Percentiles rank a stretch among this genome's conserved stretches.
These are phyloP conservation scores for Ectemnius continuus DNA, from an alignment of 2,888 invertebrate species.

Conservation along the genomic window DNA sequence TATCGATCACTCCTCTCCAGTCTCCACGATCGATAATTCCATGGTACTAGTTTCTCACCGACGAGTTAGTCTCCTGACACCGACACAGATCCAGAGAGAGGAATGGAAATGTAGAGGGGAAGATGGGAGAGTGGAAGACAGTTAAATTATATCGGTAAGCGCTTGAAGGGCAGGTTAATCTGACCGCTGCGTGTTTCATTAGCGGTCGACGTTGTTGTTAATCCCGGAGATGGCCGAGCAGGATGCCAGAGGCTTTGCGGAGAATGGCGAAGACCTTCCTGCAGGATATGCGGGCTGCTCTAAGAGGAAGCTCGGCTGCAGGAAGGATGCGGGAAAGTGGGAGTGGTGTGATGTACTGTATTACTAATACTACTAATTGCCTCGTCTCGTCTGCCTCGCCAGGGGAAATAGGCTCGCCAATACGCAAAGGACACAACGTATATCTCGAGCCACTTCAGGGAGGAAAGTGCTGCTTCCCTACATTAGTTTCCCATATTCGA, in stretches of 20 bases:
- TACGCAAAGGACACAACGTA: neutral
- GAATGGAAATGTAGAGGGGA: neutral
- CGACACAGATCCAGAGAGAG: neutral
- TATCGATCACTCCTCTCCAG: no score
- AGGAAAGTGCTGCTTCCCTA: constrained; percentile 29
- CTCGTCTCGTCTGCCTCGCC: no score
- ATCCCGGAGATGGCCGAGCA: constrained; percentile 28
- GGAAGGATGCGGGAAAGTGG: no score
- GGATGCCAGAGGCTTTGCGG: no score
- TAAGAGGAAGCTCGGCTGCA: no score
- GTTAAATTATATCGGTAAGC: constrained; percentile 35
- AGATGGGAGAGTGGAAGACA: neutral
- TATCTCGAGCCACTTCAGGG: neutral
- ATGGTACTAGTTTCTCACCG: no score
- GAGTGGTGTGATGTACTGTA: no score
- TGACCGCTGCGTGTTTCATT: constrained; percentile 55
- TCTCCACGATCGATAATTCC: no score
- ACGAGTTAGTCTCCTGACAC: neutral
- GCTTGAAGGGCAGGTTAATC: constrained; percentile 38
- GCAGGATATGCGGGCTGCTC: no score
- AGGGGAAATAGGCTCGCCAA: neutral
- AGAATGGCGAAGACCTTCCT: no score
- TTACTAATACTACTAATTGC: no score
- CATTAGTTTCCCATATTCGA: constrained; percentile 46
- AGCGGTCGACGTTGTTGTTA: constrained; percentile 53